Evolutionary conservation across 2,797 vertebrate species (phyloP).

Genomic region (Protonibea diacanthus): DNA sequence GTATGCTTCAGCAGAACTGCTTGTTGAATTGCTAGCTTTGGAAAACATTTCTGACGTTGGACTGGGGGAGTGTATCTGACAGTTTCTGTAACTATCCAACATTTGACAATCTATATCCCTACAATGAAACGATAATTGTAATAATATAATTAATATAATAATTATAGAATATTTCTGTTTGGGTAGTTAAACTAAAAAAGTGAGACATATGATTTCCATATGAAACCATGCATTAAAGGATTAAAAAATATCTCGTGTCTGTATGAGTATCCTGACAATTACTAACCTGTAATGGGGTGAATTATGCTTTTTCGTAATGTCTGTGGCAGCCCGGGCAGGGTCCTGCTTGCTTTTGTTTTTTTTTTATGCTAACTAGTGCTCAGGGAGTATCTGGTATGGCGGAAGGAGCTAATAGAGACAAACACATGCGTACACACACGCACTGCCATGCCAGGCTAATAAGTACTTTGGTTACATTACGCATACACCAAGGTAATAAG

Average conservation of each 20-base stretch:
- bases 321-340: not conserved
- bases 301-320: constrained; percentile 15
- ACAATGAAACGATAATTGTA: not conserved
- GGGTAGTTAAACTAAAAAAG: not conserved
- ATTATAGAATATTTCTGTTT: not conserved
- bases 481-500: constrained; percentile 67
- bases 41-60: not conserved
- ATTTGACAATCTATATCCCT: not conserved
- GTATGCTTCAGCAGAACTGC: not conserved
- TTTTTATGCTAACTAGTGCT: constrained; percentile 45
- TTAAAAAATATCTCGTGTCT: not conserved
- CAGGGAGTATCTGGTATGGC: constrained; percentile 37
- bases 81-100: not conserved
- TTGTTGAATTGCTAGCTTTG: not conserved
- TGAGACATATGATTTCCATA: not conserved
- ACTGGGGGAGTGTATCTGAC: not conserved
- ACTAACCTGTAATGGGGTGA: constrained; percentile 16
- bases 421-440: constrained; percentile 11
- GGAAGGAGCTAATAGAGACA: constrained; percentile 42
- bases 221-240: not conserved
- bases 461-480: constrained; percentile 65
- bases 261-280: not conserved
- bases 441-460: constrained; percentile 56
- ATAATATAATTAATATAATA: too few relatives aligned
- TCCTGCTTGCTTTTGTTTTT: constrained; percentile 21